Conservation (phyloP, 2,888 invertebrate species). For the Lycaena phlaeas region DNA sequence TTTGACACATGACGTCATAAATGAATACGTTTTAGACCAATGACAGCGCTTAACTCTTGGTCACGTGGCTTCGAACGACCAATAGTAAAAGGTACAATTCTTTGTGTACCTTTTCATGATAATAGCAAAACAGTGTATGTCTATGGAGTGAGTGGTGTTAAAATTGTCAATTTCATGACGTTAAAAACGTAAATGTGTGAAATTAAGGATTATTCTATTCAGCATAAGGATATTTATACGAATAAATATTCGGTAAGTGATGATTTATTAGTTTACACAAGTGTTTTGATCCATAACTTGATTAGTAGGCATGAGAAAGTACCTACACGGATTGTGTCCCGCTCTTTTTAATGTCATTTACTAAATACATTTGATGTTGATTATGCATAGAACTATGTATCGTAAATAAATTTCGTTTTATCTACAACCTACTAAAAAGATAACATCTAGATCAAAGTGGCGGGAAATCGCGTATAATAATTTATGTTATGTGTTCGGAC, state of each 20-base stretch:
- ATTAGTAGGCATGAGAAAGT: constrained; percentile 49
- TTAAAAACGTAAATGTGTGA: constrained; percentile 76
- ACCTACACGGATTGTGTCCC: constrained; percentile 52
- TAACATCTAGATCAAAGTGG: constrained; percentile 33
- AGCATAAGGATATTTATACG: constrained; percentile 77
- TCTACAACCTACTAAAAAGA: background rate
- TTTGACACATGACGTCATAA: constrained; percentile 41
- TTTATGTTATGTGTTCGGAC: constrained; percentile 17
- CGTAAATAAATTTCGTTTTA: background rate
- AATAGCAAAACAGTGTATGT: constrained; percentile 67
- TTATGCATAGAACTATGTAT: background rate
- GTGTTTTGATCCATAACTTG: constrained; percentile 20
- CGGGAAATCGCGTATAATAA: constrained; percentile 37
- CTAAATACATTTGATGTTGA: constrained; percentile 14
- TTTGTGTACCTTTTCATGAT: constrained; percentile 70
- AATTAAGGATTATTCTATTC: constrained; percentile 78
- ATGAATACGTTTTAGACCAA: constrained; percentile 42
- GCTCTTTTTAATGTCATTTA: constrained; percentile 67
- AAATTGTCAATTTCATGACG: constrained; percentile 67
- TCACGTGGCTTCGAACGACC: constrained; percentile 69
- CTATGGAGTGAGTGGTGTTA: constrained; percentile 70
- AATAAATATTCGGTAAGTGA: constrained; percentile 80
- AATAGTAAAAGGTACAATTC: constrained; percentile 66
- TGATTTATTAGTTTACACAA: constrained; percentile 19
- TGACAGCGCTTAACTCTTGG: constrained; percentile 32